Conservation (phyloP, 2,888 invertebrate genomes). For the Lasioglossum calceatum region DNA sequence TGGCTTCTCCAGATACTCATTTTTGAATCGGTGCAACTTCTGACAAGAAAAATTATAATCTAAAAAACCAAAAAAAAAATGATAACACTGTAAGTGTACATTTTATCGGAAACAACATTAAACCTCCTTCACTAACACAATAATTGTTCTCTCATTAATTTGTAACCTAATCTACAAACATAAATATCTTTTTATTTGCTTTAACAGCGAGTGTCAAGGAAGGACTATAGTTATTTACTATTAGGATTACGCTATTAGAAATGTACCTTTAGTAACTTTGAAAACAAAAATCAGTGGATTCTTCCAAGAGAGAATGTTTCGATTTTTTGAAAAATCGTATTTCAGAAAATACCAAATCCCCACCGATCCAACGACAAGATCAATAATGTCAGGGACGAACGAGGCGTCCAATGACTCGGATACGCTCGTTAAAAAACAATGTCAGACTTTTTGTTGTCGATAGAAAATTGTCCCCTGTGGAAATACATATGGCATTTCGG, state of each 20-base stretch:
- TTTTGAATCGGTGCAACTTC: background rate
- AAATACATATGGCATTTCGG: conserved; percentile 69
- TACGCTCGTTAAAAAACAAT: conserved; percentile 54
- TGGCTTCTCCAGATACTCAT: background rate
- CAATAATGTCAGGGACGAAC: conserved; percentile 6
- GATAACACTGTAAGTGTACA: background rate
- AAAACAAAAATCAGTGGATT: background rate
- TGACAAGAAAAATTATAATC: background rate
- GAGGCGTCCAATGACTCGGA: conserved; percentile 18
- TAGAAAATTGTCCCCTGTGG: conserved; percentile 47
- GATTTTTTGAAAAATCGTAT: background rate
- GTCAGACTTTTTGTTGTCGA: conserved; percentile 59
- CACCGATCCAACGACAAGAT: conserved; percentile 3
- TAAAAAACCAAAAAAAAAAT: background rate
- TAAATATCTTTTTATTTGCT: background rate
- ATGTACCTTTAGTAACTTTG: background rate
- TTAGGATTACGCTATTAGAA: background rate
- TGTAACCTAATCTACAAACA: background rate
- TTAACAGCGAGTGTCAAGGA: background rate
- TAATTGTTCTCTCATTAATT: background rate
- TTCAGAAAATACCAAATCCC: background rate
- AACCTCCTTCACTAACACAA: background rate
- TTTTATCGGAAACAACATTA: background rate
- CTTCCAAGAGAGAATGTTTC: background rate
- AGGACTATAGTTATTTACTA: background rate